A percentile compares a stretch with the other conserved stretches of the same genome.
These are phyloP conservation scores for Rhagoletis zephyria DNA, from an alignment of 1,140 invertebrate species.

Conservation along the genomic window DNA sequence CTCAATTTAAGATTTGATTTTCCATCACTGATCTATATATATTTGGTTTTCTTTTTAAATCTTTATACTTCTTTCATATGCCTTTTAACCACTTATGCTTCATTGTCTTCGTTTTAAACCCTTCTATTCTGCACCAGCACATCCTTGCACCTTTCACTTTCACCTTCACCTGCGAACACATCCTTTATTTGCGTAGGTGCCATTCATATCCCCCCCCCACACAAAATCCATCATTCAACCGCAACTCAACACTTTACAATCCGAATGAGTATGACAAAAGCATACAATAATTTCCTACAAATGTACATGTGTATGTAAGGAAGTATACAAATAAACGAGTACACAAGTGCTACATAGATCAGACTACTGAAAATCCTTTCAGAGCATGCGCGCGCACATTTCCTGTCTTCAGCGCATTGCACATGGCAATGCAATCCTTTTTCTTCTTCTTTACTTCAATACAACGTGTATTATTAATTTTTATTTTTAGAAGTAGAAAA, in stretches of 20 bases:
- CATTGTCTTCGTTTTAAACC: background rate
- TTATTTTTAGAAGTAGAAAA: background rate
- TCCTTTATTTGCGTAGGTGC: conserved; percentile 37
- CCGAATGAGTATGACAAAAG: background rate
- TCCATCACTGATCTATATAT: background rate
- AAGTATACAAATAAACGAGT: background rate
- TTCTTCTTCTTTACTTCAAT: background rate
- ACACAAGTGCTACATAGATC: background rate
- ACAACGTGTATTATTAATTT: background rate
- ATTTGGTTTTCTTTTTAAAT: background rate
- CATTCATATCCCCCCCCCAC: background rate
- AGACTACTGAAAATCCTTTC: conserved; percentile 34
- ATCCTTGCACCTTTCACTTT: conserved; percentile 41
- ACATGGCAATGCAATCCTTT: conserved; percentile 38
- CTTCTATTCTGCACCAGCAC: conserved; percentile 27
- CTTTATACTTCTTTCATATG: background rate
- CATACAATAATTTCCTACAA: background rate
- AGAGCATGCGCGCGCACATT: background rate
- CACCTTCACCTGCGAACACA: conserved; percentile 43
- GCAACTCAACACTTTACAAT: conserved; percentile 41
- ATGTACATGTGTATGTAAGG: background rate
- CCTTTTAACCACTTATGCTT: background rate
- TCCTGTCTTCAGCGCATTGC: conserved; percentile 15
- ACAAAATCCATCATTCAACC: conserved; percentile 37
- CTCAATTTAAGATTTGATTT: background rate